Conservation (phyloP, 2,113 vertebrate genomes). For the Leucopsar rothschildi region DNA sequence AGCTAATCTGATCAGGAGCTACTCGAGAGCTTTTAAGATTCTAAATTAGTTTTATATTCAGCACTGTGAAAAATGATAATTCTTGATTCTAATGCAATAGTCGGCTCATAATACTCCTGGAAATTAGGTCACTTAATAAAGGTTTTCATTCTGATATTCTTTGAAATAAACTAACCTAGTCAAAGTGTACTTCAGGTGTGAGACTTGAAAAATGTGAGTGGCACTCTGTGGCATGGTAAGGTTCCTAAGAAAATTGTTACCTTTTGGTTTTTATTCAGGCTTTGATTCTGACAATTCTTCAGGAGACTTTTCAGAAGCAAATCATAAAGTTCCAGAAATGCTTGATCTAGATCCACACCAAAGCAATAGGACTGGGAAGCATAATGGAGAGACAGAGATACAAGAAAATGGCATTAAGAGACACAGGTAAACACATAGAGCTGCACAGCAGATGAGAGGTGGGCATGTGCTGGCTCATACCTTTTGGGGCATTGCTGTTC, state of each 20-base stretch:
- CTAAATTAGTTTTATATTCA: not conserved
- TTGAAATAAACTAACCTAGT: not conserved
- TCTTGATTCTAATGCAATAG: not conserved
- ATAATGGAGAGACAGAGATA: constrained; percentile 75
- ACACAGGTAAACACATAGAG: constrained; percentile 82
- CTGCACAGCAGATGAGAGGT: not conserved
- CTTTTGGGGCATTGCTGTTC: not conserved
- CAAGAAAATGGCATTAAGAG: constrained; percentile 92
- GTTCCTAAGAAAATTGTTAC: not conserved
- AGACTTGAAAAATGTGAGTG: not conserved
- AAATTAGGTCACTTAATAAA: not conserved
- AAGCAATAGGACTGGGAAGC: constrained; percentile 62
- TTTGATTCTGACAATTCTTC: constrained; percentile 93
- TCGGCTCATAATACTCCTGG: not conserved
- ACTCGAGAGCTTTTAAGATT: not conserved
- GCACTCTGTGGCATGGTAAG: not conserved
- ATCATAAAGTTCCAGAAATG: constrained; percentile 78
- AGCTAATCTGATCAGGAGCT: not conserved
- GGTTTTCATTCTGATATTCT: not conserved
- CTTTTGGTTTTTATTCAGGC: constrained; percentile 73
- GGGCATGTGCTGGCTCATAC: not conserved
- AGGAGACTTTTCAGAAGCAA: constrained; percentile 87
- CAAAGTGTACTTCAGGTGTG: not conserved
- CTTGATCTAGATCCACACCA: constrained; percentile 68
- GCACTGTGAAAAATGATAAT: not conserved